Conservation (phyloP, 2,113 vertebrate species). For the Notarius quadriscutis region DNA sequence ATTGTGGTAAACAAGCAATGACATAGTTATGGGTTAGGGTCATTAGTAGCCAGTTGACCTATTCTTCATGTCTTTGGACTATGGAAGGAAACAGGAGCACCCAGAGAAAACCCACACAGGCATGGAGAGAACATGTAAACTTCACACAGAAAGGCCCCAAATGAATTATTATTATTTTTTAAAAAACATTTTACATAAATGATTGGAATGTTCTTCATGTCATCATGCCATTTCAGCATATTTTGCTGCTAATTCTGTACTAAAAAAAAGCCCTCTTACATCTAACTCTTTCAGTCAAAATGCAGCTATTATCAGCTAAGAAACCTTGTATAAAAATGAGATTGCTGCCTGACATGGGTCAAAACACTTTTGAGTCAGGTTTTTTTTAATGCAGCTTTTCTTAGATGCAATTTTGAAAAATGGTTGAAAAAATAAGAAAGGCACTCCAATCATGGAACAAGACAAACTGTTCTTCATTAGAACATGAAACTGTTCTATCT, state of each 20-base stretch:
- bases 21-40: too few relatives aligned
- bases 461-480: conserved; percentile 10
- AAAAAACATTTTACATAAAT: neutral
- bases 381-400: neutral
- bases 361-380: neutral
- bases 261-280: neutral
- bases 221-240: neutral
- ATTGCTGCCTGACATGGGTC: neutral
- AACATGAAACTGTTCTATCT: neutral
- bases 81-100: too few relatives aligned
- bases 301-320: neutral
- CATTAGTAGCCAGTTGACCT: too few relatives aligned
- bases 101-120: too few relatives aligned
- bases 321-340: neutral
- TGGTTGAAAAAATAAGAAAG: neutral
- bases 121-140: too few relatives aligned
- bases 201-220: neutral
- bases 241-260: neutral
- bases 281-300: neutral
- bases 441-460: neutral
- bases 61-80: too few relatives aligned
- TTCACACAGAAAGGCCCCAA: too few relatives aligned
- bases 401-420: neutral
- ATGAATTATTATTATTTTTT: too few relatives aligned
- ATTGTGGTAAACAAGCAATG: too few relatives aligned